Evolutionary conservation across 2,797 vertebrate genomes (phyloP), one percentile per base, ranked within the genome.

Genomic region (Enteromius radiatus): DNA sequence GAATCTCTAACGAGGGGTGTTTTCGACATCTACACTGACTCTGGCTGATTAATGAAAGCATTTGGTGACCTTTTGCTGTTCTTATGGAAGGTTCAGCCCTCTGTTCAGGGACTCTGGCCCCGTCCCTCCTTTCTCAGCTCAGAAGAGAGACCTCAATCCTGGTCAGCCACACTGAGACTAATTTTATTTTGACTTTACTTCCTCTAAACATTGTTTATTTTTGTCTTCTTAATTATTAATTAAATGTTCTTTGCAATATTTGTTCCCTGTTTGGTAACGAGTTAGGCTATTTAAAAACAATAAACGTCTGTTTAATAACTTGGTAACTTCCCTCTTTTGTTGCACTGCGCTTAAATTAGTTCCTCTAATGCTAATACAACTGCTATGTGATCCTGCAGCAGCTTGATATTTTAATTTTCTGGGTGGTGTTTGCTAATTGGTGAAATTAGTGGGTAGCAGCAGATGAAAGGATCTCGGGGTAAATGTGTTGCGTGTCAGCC

Each of bases 61-160:
- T 93, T 94, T 94, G 92, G 93, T 94, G 94, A 95, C 94, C 93
- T 95, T 94, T 94, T 89, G 84, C 77, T 88, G 92, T 92, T 93
- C 92, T 93, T 93, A 91, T 89, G 88, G 89, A 90, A 92, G 90
- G 91, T 92, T 93, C 90, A 92, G 90, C 92, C 92, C 91, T 92
- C 92, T 90, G 89, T 90, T 92, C 90, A 23, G 36, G 90, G 84
- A 87, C 49, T 73, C 49, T 69, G 80, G 63, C 68, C 49, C 38
- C 31, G 12, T 82, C 77, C 59, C 36, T 45, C 26, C 67, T 67
- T 75, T 69, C 83, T 45, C 19, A 78, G 56, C 54, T 47, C 17
- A 61, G 80, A 77, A 69, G 61, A 80, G 49, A 63, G 63, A 68
- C 45, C 73, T 41, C 6, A 9, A 59, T 45, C 74, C 49, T 59